Percentiles rank a stretch among this genome's conserved stretches.
Conservation (phyloP, 2,113 vertebrate genomes). For the Calyptommatus sinebrachiatus region DNA sequence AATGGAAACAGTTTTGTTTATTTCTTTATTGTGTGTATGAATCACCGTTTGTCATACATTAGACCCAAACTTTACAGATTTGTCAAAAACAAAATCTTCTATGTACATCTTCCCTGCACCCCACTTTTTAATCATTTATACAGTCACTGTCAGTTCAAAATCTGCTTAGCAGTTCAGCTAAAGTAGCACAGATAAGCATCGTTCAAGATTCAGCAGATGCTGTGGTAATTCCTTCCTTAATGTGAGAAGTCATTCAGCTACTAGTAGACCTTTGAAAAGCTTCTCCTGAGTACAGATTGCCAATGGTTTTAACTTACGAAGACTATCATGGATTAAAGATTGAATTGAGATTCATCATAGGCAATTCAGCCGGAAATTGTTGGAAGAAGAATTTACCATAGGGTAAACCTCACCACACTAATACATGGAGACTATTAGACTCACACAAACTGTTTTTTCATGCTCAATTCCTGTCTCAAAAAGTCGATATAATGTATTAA, state of each 20-base stretch:
- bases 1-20: neutral
- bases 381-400: conserved; percentile 16
- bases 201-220: conserved; percentile 56
- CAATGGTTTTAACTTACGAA: conserved; percentile 49
- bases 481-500: conserved; percentile 29
- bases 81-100: no score
- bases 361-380: neutral
- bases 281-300: conserved; percentile 38
- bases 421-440: conserved; percentile 24
- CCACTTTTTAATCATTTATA: neutral
- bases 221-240: conserved; percentile 51
- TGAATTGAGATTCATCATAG: conserved; percentile 23
- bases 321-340: conserved; percentile 27
- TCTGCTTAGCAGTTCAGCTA: conserved; percentile 43
- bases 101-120: no score
- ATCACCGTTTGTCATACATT: no score
- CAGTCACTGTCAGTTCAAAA: conserved; percentile 45
- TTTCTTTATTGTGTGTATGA: neutral
- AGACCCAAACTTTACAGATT: no score
- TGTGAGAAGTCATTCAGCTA: conserved; percentile 59
- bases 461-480: conserved; percentile 38
- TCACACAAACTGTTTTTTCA: conserved; percentile 35
- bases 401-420: neutral
- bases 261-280: conserved; percentile 48
- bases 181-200: conserved; percentile 18